Base-by-base conservation (phyloP, 53 echinoderm and acorn worm species). In the Actinopyga echinites region DNA sequence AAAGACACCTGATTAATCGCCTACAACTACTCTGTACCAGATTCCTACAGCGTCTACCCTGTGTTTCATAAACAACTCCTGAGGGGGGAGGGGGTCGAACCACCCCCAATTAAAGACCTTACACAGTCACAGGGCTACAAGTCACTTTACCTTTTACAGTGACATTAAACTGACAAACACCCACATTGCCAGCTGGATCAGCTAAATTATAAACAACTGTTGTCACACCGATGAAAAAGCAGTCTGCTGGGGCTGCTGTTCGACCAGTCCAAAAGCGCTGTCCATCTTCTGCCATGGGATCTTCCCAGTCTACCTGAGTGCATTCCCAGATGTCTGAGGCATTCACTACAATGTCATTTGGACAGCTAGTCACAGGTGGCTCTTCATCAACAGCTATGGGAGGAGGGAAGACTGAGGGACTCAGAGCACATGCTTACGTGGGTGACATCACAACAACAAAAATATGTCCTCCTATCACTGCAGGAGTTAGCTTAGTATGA, bases 181-280 rank as follows among this genome's bases (percentile, higher is more conserved):
- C 92, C 52, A 78, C 75, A 59, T 92, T 92, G 17, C 92, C 88
- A 20, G 85, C 88, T 19, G 69, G 58, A 79, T 92, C 92, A 34
- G 30, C 83, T 67, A 88, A 90, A 56, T 79, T 71, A 43, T 93
- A 93, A 40, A 74, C 75, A 1, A 93, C 90, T 55, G 57, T 65
- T 2, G 86, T 90, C 6, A 25, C 44, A 32, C 88, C 88, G 8
- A 69, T 67, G 26, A 24, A 29, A 7, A 93, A 82, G 11, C 22
- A 34, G 80, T 81, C 87, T 24, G 85, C 89, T 0, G 93, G 91
- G 4, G 66, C 60, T 30, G 85, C 69, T 55, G 64, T 84, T 56
- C 81, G 67, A 49, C 75, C 80, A 9, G 68, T 54, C 29, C 35
- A 42, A 25, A 83, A 49, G 21, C 29, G 42, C 4, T 80, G 89